These are phyloP conservation scores for Cotesia chilonis DNA, from an alignment of 1,140 invertebrate genomes.

Conservation along the genomic window DNA sequence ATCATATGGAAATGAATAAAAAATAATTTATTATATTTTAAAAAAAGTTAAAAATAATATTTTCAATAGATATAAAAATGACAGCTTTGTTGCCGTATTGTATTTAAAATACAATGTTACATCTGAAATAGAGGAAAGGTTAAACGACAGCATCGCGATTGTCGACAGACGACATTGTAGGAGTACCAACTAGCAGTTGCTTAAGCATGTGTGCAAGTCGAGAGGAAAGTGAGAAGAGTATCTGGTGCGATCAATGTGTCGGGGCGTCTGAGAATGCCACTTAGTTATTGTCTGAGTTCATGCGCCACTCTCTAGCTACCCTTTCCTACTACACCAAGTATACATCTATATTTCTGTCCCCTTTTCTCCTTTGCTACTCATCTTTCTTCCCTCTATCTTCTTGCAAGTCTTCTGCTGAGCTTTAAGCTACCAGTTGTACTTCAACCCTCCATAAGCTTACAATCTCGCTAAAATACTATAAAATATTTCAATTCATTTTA, in stretches of 20 bases:
- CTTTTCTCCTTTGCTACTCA: neutral
- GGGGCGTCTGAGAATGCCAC: slow-evolving; percentile 56
- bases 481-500: too few relatives aligned
- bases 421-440: slow-evolving; percentile 5
- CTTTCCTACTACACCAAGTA: slow-evolving; percentile 26
- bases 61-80: too few relatives aligned
- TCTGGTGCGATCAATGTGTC: slow-evolving; percentile 45
- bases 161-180: slow-evolving; percentile 1
- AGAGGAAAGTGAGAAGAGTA: slow-evolving; percentile 35
- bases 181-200: slow-evolving; percentile 31
- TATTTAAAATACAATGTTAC: too few relatives aligned
- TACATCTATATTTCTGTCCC: slow-evolving; percentile 27
- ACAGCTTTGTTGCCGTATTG: too few relatives aligned
- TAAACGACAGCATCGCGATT: too few relatives aligned
- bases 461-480: too few relatives aligned
- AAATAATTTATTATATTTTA: too few relatives aligned
- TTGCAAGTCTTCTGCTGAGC: neutral
- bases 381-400: neutral
- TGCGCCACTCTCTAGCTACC: slow-evolving; percentile 44
- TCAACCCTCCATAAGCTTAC: slow-evolving; percentile 14
- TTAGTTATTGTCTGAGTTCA: slow-evolving; percentile 57
- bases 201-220: slow-evolving; percentile 18
- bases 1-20: too few relatives aligned
- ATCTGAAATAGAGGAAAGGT: too few relatives aligned
- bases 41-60: too few relatives aligned